phyloP scores from a whole-genome alignment of 2,113 vertebrate species.

The Archocentrus centrarchus region DNA sequence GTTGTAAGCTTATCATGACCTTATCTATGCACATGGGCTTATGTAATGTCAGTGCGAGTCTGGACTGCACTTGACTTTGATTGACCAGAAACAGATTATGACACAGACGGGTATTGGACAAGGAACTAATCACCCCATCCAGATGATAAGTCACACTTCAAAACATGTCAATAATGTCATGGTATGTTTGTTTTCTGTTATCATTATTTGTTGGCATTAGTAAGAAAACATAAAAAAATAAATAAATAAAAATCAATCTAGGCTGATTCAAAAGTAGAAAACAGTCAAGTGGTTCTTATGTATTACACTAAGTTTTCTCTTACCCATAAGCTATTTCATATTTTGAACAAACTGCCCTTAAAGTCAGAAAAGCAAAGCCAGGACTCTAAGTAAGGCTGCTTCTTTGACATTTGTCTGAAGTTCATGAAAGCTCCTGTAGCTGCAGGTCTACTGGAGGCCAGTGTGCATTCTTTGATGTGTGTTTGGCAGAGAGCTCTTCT shows the following conservation, averaged over 20 bases:
- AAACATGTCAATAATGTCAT: not conserved
- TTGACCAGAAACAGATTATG: not conserved
- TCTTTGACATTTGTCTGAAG: conserved; percentile 21
- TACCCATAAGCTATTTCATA: not conserved
- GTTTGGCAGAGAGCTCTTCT: not conserved
- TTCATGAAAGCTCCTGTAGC: not conserved
- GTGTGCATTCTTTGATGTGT: conserved; percentile 5
- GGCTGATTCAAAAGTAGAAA: not conserved
- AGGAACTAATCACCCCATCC: not conserved
- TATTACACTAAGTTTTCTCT: not conserved
- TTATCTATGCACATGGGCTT: not conserved
- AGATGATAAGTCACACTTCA: not conserved
- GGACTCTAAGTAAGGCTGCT: not conserved
- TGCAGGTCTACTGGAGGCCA: not conserved
- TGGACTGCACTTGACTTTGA: not conserved
- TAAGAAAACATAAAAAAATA: not conserved
- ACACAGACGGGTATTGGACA: not conserved
- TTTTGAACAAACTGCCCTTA: not conserved
- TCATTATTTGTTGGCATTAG: not conserved
- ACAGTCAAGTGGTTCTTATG: not conserved
- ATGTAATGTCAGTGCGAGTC: conserved; percentile 7
- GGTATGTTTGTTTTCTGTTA: too few relatives aligned
- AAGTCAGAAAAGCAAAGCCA: not conserved
- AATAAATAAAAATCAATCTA: not conserved
- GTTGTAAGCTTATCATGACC: not conserved